Percentiles rank a stretch among this genome's conserved stretches.
These are phyloP conservation scores for Anoplopoma fimbria DNA, from an alignment of 2,113 vertebrate genomes.

Conservation along the genomic window DNA sequence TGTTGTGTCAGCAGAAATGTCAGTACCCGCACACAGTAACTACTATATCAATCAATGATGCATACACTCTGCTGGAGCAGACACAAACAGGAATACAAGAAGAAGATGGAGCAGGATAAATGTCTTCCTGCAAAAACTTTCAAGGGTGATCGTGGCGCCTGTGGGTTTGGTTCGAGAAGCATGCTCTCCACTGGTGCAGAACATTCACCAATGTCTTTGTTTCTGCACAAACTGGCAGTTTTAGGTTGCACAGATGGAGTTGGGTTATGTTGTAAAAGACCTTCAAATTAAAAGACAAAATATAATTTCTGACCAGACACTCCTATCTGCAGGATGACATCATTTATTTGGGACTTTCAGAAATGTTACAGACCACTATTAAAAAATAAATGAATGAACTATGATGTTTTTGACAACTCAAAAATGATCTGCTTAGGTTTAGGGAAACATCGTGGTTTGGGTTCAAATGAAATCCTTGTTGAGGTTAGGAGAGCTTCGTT, in stretches of 20 bases:
- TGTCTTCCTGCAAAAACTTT: background rate
- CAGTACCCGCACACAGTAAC: conserved; percentile 31
- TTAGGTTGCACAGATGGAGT: background rate
- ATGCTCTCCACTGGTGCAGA: too few species aligned
- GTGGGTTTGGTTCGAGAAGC: too few species aligned
- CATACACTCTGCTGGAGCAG: conserved; percentile 46
- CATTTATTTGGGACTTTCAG: background rate
- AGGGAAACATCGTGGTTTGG: background rate
- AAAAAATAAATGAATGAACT: too few species aligned
- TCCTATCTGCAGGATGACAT: background rate
- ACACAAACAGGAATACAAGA: conserved; percentile 15
- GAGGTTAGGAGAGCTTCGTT: background rate
- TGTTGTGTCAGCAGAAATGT: conserved; percentile 51
- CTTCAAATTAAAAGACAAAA: background rate
- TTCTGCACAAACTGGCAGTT: background rate
- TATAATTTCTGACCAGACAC: background rate
- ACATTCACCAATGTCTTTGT: too few species aligned
- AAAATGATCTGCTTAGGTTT: background rate
- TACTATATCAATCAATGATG: conserved; percentile 48
- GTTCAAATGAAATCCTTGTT: background rate
- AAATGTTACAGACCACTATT: background rate
- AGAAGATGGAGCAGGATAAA: conserved; percentile 15
- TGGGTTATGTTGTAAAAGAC: background rate
- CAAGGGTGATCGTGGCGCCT: background rate
- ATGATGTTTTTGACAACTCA: background rate